Percentiles rank a stretch among this genome's conserved stretches.
phyloP scores from a whole-genome alignment of 2,797 vertebrate genomes.

The Bufotes viridis region DNA sequence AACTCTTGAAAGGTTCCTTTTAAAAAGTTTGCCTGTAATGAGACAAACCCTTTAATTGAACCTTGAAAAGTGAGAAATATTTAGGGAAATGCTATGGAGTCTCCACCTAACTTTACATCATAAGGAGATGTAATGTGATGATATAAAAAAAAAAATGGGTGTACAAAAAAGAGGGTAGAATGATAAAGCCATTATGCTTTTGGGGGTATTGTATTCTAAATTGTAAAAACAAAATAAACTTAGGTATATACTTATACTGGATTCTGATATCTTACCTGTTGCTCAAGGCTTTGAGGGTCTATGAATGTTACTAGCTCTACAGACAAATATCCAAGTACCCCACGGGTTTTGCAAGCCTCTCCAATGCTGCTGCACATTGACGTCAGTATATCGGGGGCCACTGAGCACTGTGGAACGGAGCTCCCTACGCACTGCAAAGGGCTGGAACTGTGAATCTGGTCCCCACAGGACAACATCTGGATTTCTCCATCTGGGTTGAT shows the following conservation, averaged over 20 bases:
- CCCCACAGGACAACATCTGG: conserved; percentile 81
- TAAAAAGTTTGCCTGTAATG: neutral
- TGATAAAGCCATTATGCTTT: too few species aligned
- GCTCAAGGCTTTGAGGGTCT: conserved; percentile 75
- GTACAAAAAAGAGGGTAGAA: neutral
- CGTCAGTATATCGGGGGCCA: conserved; percentile 76
- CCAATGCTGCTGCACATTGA: conserved; percentile 80
- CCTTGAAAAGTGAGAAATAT: neutral
- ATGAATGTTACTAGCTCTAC: conserved; percentile 86
- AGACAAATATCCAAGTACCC: conserved; percentile 83
- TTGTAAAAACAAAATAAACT: too few species aligned
- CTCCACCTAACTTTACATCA: neutral
- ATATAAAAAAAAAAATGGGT: neutral
- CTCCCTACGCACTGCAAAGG: conserved; percentile 78
- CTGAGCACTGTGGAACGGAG: conserved; percentile 82
- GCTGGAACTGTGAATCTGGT: conserved; percentile 81
- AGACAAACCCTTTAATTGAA: neutral
- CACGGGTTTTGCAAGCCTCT: conserved; percentile 76
- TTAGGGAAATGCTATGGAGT: neutral
- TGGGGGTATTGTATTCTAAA: too few species aligned
- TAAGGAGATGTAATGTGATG: neutral
- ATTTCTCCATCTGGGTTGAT: conserved; percentile 83
- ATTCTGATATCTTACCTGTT: conserved; percentile 78
- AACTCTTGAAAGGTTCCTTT: neutral
- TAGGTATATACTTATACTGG: neutral